phyloP scores from a whole-genome alignment of 2,113 vertebrate species.

The Anoplopoma fimbria region DNA sequence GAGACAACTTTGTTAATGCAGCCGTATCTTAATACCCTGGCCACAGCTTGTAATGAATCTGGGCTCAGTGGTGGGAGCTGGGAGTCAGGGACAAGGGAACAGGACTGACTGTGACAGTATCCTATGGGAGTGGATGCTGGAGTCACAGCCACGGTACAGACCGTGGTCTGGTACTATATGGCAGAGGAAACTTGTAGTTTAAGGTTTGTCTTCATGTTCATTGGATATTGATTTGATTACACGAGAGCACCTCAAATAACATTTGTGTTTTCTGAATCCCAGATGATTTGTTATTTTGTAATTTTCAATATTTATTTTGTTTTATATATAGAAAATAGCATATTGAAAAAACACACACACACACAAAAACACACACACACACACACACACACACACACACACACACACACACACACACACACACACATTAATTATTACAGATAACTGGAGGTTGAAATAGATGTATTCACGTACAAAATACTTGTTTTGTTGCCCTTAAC shows the following conservation, averaged over 20 bases:
- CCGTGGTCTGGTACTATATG: constrained; percentile 5
- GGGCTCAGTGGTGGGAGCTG: constrained; percentile 75
- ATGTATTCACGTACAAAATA: not conserved
- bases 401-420: no score
- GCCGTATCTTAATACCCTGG: constrained; percentile 87
- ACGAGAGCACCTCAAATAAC: not conserved
- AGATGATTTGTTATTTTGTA: not conserved
- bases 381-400: no score
- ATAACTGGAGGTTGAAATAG: not conserved
- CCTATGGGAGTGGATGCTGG: constrained; percentile 61
- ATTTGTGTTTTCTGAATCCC: not conserved
- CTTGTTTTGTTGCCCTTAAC: not conserved
- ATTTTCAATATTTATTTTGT: not conserved
- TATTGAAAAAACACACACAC: not conserved
- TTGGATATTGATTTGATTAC: constrained; percentile 12
- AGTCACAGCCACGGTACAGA: constrained; percentile 54
- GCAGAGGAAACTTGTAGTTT: not conserved
- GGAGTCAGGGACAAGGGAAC: constrained; percentile 66
- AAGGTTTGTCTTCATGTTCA: constrained; percentile 11
- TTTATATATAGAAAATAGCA: not conserved
- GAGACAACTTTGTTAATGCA: constrained; percentile 87
- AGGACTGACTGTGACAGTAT: constrained; percentile 70
- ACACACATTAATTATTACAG: not conserved
- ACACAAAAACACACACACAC: no score
- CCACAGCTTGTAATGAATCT: constrained; percentile 86